A percentile compares a stretch with the other conserved stretches of the same genome.
Conservation (phyloP, 2,113 vertebrate genomes). For the Neolamprologus falcicula region DNA sequence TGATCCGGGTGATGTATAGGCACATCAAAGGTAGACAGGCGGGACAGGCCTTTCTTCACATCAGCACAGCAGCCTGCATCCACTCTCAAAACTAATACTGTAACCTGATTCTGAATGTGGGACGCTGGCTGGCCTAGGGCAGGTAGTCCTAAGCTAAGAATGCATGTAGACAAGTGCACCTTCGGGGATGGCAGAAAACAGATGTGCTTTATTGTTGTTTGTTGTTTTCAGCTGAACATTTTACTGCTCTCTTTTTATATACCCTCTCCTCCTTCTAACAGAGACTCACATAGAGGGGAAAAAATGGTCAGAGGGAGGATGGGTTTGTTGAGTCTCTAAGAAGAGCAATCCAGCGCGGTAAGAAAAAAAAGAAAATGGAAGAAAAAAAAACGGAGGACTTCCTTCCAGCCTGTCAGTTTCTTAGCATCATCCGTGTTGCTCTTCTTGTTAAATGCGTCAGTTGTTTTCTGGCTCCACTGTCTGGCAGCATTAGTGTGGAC, state of each 20-base stretch:
- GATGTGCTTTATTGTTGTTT: conserved; percentile 18
- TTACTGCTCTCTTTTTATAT: background rate
- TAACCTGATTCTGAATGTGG: conserved; percentile 57
- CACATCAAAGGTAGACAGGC: conserved; percentile 30
- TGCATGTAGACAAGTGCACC: conserved; percentile 25
- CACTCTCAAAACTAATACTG: conserved; percentile 32
- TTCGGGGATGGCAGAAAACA: conserved; percentile 1
- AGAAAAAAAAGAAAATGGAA: background rate
- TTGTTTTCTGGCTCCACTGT: conserved; percentile 30
- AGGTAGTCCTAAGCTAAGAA: conserved; percentile 24
- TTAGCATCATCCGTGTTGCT: background rate
- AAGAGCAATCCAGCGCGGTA: background rate
- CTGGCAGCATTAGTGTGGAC: background rate
- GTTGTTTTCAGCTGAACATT: background rate
- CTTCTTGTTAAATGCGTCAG: conserved; percentile 29
- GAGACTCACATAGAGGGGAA: background rate
- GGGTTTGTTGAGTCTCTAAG: conserved; percentile 1
- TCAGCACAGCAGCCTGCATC: conserved; percentile 1
- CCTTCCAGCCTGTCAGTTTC: conserved; percentile 35
- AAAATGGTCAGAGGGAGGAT: background rate
- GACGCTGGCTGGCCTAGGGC: conserved; percentile 42
- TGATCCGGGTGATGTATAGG: conserved; percentile 35
- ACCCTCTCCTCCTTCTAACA: background rate
- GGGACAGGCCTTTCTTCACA: background rate
- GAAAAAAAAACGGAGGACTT: background rate